A percentile compares a stretch with the other conserved stretches of the same genome.
phyloP scores from a whole-genome alignment of 1,140 invertebrate species.

The Chionoecetes opilio region DNA sequence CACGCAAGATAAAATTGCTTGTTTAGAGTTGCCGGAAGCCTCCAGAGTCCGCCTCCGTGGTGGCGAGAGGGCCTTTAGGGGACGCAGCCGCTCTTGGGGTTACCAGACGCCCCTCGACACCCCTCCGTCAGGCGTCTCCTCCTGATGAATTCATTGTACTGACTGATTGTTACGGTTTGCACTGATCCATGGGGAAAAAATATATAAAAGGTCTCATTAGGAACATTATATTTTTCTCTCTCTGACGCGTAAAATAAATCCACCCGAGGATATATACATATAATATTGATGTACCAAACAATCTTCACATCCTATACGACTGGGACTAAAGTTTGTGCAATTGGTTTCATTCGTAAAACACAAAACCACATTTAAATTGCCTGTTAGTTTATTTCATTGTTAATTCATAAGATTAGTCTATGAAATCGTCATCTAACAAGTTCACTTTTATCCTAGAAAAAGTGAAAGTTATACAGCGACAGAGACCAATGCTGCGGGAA shows the following conservation, averaged over 20 bases:
- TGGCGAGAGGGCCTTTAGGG: neutral
- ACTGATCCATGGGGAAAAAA: slow-evolving; percentile 62
- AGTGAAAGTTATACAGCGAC: slow-evolving; percentile 58
- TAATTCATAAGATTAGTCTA: slow-evolving; percentile 59
- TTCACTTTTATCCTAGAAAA: slow-evolving; percentile 75
- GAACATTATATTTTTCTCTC: slow-evolving; percentile 68
- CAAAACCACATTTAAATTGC: slow-evolving; percentile 57
- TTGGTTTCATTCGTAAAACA: slow-evolving; percentile 50
- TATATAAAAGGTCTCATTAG: slow-evolving; percentile 65
- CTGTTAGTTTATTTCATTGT: slow-evolving; percentile 68
- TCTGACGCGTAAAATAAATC: slow-evolving; percentile 55
- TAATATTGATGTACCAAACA: slow-evolving; percentile 42
- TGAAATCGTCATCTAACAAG: slow-evolving; percentile 65
- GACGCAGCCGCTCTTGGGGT: neutral
- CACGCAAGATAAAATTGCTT: neutral
- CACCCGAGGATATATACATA: slow-evolving; percentile 63
- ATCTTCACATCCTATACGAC: slow-evolving; percentile 53
- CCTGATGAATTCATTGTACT: slow-evolving; percentile 65
- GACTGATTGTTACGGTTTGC: slow-evolving; percentile 68
- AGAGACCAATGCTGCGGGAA: slow-evolving; percentile 32
- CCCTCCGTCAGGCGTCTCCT: neutral
- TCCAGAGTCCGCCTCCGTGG: neutral
- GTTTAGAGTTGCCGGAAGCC: neutral
- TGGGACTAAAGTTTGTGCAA: slow-evolving; percentile 64
- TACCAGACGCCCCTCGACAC: neutral